Conservation (phyloP, 2,797 vertebrate species). For the Gastrophryne carolinensis region DNA sequence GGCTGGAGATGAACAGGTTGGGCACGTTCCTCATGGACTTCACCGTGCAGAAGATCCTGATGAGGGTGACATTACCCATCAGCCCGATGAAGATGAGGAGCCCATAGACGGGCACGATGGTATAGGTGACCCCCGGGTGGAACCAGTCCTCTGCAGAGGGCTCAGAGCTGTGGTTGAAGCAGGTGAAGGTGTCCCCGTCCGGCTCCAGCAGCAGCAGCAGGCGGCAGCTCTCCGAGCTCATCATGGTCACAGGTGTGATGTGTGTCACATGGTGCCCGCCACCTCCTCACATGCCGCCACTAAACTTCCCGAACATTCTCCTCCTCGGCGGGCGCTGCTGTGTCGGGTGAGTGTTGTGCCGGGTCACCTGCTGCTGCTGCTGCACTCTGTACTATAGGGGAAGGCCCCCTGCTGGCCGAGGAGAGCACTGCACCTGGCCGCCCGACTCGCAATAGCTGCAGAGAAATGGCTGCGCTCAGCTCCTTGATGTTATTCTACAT, state of each 20-base stretch:
- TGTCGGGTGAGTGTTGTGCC: slow-evolving; percentile 10
- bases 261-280: neutral
- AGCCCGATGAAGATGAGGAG: slow-evolving; percentile 85
- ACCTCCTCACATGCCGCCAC: neutral
- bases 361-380: slow-evolving; percentile 45
- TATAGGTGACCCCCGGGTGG: slow-evolving; percentile 73
- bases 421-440: neutral
- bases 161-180: slow-evolving; percentile 62
- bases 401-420: slow-evolving; percentile 23
- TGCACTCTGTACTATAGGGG: too few species aligned
- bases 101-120: slow-evolving; percentile 83
- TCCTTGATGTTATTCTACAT: too few species aligned
- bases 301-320: too few species aligned
- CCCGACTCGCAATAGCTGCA: too few species aligned
- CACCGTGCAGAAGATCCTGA: slow-evolving; percentile 88
- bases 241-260: slow-evolving; percentile 42
- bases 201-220: slow-evolving; percentile 62
- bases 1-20: slow-evolving; percentile 92
- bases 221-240: slow-evolving; percentile 72
- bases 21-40: slow-evolving; percentile 88
- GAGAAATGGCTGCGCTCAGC: too few species aligned
- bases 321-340: neutral
- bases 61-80: slow-evolving; percentile 89
- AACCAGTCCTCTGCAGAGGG: slow-evolving; percentile 67
- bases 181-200: slow-evolving; percentile 64